Evolutionary conservation across 2,797 vertebrate genomes (phyloP), one percentile per base, ranked within the genome.

Genomic region (Cyclura pinguis): DNA sequence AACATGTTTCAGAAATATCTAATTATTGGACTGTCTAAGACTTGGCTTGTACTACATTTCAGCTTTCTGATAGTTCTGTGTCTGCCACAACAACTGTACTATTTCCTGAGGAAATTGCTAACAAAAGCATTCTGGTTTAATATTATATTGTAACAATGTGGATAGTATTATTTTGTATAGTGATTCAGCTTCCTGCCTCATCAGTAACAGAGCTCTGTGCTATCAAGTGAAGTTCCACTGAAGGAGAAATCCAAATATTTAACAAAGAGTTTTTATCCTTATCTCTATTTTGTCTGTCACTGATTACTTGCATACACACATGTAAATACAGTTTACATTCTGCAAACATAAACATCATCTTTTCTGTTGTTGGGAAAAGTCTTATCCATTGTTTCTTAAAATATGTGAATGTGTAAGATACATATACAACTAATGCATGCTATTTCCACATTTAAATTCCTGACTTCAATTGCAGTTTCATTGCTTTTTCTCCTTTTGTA

Each of bases 311-410:
- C 64, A 13, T 69, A 69, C 29, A 67, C 9, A 77, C 5, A 50
- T 38, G 20, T 18, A 78, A 52, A 18, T 35, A 16, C 69, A 52
- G 32, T 16, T 35, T 55, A 62, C 29, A 38, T 80, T 80, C n/a
- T 57, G 16, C n/a, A 85, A 24, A 14, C 62, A 76, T 84, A 29
- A 50, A 42, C 55, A 55, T 6, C 73, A 22, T n/a, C 7, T 50
- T 78, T 85, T 22, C n/a, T 89, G 47, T 74, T 20, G 35, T 18
- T 85, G 82, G n/a, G 52, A 84, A 84, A 27, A 8, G 7, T 88
- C 20, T 89, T 62, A 50, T 82, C 35, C n/a, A 57, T 18, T n/a
- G 2, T 14, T 62, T 77, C 22, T 78, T 77, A 35, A 38, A 35
- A 72, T 73, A 73, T 84, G 38, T 62, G 38, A 67, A 64, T 62